Conservation (phyloP, 2,888 invertebrate genomes). For the Buathra laborator region DNA sequence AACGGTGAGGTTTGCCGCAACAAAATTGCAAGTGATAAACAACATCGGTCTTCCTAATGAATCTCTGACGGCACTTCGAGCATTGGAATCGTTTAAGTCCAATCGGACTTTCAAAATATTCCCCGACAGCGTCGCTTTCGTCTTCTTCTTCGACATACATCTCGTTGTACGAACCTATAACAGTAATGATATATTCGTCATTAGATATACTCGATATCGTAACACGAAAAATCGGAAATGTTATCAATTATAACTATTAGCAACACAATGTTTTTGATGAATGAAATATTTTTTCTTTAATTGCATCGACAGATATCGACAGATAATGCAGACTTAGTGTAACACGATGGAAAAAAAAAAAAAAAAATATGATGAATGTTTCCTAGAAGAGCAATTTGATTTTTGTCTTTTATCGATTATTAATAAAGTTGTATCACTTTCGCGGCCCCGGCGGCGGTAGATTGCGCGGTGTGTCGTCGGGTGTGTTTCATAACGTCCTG, state of each 20-base stretch:
- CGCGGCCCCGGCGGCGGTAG: neutral
- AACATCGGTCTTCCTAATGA: conserved; percentile 83
- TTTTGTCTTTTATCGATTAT: neutral
- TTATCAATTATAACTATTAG: neutral
- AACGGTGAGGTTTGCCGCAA: conserved; percentile 82
- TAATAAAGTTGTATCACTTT: conserved; percentile 4
- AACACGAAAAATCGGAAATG: neutral
- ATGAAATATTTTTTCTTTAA: neutral
- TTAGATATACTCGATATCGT: neutral
- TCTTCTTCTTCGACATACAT: neutral
- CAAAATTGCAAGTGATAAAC: conserved; percentile 85
- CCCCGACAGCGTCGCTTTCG: conserved; percentile 34
- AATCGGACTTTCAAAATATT: conserved; percentile 56
- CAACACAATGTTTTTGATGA: neutral
- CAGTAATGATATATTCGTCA: neutral
- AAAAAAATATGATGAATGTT: neutral
- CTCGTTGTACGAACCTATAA: neutral
- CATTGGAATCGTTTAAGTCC: conserved; percentile 73
- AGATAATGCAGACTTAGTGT: neutral
- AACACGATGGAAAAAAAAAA: conserved; percentile 1
- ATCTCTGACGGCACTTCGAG: conserved; percentile 83
- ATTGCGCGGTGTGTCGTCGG: neutral
- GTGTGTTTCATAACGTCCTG: conserved; percentile 68
- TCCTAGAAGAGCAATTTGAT: neutral
- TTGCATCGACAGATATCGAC: neutral